phyloP scores from a whole-genome alignment of 1,140 invertebrate genomes.

The Nephila pilipes region DNA sequence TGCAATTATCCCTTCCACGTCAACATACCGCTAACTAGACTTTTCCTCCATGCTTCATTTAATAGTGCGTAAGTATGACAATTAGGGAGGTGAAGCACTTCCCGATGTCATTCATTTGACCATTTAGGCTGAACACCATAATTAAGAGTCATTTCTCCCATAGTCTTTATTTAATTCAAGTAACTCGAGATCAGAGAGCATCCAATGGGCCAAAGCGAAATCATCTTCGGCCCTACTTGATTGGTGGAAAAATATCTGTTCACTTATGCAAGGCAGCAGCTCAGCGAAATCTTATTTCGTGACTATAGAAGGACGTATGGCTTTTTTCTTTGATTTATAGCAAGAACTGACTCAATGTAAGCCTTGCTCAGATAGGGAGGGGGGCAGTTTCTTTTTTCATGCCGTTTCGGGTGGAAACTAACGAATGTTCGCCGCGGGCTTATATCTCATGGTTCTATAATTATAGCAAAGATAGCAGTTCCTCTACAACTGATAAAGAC shows the following conservation, averaged over 20 bases:
- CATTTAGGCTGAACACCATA: slow-evolving; percentile 59
- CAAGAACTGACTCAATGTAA: slow-evolving; percentile 48
- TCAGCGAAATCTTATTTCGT: slow-evolving; percentile 44
- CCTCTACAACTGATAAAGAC: slow-evolving; percentile 70
- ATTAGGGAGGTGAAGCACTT: slow-evolving; percentile 35
- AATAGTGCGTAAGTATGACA: slow-evolving; percentile 28
- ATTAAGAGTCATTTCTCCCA: slow-evolving; percentile 61
- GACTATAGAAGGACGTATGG: slow-evolving; percentile 40
- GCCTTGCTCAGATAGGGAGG: background rate
- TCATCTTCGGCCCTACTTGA: slow-evolving; percentile 5
- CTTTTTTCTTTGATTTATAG: slow-evolving; percentile 48
- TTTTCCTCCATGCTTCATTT: slow-evolving; percentile 11
- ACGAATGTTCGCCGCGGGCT: slow-evolving; percentile 36
- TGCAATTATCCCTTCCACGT: slow-evolving; percentile 17
- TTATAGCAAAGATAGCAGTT: slow-evolving; percentile 54
- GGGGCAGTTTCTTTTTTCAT: background rate
- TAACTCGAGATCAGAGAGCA: background rate
- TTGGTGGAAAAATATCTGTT: slow-evolving; percentile 49
- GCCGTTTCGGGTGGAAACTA: slow-evolving; percentile 47
- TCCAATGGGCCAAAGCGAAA: slow-evolving; percentile 42
- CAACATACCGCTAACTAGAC: slow-evolving; percentile 13
- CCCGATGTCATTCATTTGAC: slow-evolving; percentile 44
- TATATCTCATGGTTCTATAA: slow-evolving; percentile 74
- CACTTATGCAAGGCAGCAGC: slow-evolving; percentile 58
- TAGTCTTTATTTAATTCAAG: slow-evolving; percentile 63